These are phyloP conservation scores for Ariopsis seemanni DNA, from an alignment of 2,113 vertebrate genomes.

Conservation along the genomic window DNA sequence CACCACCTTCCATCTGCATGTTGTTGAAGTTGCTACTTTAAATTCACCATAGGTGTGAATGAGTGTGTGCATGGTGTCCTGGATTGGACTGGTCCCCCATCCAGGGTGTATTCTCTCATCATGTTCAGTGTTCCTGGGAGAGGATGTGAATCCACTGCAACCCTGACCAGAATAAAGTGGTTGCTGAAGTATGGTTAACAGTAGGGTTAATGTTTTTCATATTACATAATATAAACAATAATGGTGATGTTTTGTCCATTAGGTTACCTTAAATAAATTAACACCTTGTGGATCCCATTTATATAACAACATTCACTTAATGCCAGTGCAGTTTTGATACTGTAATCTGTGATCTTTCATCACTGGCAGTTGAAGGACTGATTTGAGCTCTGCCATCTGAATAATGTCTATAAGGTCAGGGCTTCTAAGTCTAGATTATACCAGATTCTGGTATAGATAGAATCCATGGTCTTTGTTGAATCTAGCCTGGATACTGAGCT, in stretches of 20 bases:
- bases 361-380: constrained; percentile 3
- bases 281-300: neutral
- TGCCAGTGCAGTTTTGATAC: neutral
- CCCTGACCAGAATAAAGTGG: neutral
- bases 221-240: neutral
- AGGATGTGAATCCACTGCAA: neutral
- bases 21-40: neutral
- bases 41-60: neutral
- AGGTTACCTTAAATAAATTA: neutral
- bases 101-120: neutral
- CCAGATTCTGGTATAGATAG: neutral
- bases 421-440: neutral
- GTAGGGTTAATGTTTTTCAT: neutral
- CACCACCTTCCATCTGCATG: neutral
- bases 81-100: neutral
- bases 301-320: neutral
- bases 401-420: neutral
- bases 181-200: neutral
- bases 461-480: neutral
- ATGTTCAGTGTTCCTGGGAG: neutral
- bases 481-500: constrained; percentile 43
- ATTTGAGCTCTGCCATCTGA: neutral
- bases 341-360: neutral
- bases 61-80: neutral
- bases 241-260: neutral